Evolutionary conservation across 2,888 invertebrate genomes (phyloP), one percentile per base, ranked within the genome.

Genomic region (Hemaris fuciformis): DNA sequence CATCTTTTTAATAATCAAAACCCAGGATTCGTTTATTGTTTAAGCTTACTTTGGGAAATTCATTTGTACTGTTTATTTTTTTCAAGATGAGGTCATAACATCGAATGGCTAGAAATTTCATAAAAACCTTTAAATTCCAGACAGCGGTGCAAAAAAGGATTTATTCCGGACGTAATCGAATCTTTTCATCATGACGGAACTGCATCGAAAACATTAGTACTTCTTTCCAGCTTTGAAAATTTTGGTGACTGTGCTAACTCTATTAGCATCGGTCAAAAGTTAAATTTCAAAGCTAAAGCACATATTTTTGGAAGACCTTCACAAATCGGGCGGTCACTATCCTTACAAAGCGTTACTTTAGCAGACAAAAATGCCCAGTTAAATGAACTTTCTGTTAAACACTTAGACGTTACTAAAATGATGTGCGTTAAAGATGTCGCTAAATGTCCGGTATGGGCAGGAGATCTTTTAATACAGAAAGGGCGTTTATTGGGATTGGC

Each of bases 121-220:
- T 10, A 5, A 3, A 13, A 38, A n/a, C 13, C 2, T 15, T 18
- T 15, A 57, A 56, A 56, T 88, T 87, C 64, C 79, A 91, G 91
- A 20, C 85, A 83, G 18, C 75, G 76, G 45, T 91, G 91, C 76
- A 89, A 84, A 70, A 90, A 88, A 76, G 86, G 87, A 7, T 89
- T 89, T 64, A 48, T 84, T 0, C 76, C 89, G 10, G 81, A 87
- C 53, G 64, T 73, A 2, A 73, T 81, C 8, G 83, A 87, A 58
- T 67, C 75, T 0, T 71, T 89, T 42, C 69, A 73, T 7, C 85
- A 87, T 60, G 80, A 84, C 1, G 86, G 84, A 2, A 75, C 78
- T 0, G 63, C 80, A 18, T 82, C 84, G 1, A 84, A 83, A 57
- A 82, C 77, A 25, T 68, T 91, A 41, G 85, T 85, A 1, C 70